Percentiles rank a stretch among this genome's conserved stretches.
Conservation (phyloP, 1,140 invertebrate species). For the Calliopsis andreniformis region DNA sequence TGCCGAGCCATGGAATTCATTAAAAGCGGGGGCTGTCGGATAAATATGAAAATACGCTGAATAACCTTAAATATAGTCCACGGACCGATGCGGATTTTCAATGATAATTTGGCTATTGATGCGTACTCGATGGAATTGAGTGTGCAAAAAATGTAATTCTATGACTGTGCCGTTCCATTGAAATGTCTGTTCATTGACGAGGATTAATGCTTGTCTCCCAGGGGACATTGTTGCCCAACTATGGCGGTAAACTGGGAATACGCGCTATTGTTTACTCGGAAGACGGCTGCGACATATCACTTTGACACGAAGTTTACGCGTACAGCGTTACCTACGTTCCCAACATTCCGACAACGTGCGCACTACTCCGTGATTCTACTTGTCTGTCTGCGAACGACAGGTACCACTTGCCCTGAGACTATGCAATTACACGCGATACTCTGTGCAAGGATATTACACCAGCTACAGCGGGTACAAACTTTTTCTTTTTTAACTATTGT, state of each 20-base stretch:
- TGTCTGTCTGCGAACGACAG: neutral
- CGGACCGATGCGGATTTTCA: neutral
- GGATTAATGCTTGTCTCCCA: neutral
- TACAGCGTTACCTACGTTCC: neutral
- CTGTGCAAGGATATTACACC: neutral
- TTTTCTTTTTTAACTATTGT: too few species aligned
- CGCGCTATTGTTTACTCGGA: neutral
- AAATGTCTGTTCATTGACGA: neutral
- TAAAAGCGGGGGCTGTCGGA: neutral
- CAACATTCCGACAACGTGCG: neutral
- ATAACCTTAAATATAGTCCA: neutral
- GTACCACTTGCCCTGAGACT: constrained; percentile 15
- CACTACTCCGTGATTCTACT: neutral
- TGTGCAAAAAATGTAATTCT: too few species aligned
- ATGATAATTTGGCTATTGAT: too few species aligned
- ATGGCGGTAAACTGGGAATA: neutral
- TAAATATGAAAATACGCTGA: neutral
- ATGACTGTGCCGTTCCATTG: neutral
- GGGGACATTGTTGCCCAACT: neutral
- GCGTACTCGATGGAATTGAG: too few species aligned
- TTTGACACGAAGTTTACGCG: constrained; percentile 18
- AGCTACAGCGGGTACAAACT: fast-evolving
- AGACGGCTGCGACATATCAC: neutral
- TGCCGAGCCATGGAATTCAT: too few species aligned
- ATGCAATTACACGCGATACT: neutral